Percentiles rank a stretch among this genome's conserved stretches.
These are phyloP conservation scores for Thelaira solivaga DNA, from an alignment of 2,888 invertebrate genomes.

Conservation along the genomic window DNA sequence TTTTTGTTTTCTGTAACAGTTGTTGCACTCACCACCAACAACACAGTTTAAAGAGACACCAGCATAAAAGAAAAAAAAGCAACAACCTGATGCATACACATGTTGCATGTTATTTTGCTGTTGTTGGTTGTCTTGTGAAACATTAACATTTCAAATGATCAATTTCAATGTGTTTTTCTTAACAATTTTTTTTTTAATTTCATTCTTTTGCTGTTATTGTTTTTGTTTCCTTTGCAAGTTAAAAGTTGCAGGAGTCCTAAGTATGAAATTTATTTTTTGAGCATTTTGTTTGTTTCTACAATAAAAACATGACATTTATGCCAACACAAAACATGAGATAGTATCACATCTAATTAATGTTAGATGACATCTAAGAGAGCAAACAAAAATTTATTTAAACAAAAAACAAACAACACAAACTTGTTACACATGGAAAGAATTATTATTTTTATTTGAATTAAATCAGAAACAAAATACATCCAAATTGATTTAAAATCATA, in stretches of 20 bases:
- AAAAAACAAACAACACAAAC: no score
- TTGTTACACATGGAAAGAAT: no score
- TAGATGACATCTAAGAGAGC: slow-evolving; percentile 47
- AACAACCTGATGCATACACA: slow-evolving; percentile 63
- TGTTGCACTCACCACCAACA: slow-evolving; percentile 39
- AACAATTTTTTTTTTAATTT: slow-evolving; percentile 18
- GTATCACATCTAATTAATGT: slow-evolving; percentile 65
- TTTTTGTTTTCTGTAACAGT: slow-evolving; percentile 41
- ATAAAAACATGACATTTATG: slow-evolving; percentile 65
- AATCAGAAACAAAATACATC: neutral
- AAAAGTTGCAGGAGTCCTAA: slow-evolving; percentile 51
- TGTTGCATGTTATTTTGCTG: slow-evolving; percentile 58
- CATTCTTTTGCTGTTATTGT: no score
- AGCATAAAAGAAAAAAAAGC: slow-evolving; percentile 9
- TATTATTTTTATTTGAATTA: no score
- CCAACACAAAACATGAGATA: slow-evolving; percentile 63
- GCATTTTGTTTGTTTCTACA: slow-evolving; percentile 33
- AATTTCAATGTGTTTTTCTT: slow-evolving; percentile 49
- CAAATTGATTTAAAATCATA: slow-evolving; percentile 16
- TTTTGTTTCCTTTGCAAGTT: neutral
- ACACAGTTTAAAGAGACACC: neutral
- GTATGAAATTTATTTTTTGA: slow-evolving; percentile 36
- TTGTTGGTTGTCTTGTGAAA: slow-evolving; percentile 61
- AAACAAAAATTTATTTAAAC: neutral
- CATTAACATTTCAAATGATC: slow-evolving; percentile 61